Base-by-base conservation (phyloP, 2,113 vertebrate species). In the Chauna torquata region DNA sequence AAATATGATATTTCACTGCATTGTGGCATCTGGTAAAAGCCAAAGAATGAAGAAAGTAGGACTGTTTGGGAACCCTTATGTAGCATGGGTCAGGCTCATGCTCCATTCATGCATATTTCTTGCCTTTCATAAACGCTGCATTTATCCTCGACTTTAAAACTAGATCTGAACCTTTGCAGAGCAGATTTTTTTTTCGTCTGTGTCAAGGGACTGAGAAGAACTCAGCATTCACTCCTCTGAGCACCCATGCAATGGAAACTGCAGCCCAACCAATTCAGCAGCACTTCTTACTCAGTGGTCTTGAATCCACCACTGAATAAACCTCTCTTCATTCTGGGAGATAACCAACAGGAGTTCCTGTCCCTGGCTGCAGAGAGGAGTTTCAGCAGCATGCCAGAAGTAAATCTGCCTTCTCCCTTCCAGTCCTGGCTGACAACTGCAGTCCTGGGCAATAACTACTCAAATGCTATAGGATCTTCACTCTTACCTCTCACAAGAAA, bases 191-290 rank as follows among this genome's bases (percentile, higher is more conserved):
- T n/a, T n/a, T n/a, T n/a, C n/a, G n/a, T n/a, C n/a, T 62, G 24
- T 45, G 19, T 27, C 49, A 58, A 57, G 42, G 13, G 34, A 36
- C 28, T 72, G 15, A 80, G 4, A 12, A 68, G 47, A 68, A n/a
- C 10, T 18, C 5, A 12, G 27, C 5, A 19, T 12, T 55, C 19
- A 15, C 14, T 90, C 28, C 17, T 59, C 19, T 61, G 40, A 66
- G 34, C 36, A 44, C 14, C 23, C 32, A 49, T 0, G 0, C 16
- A 44, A 8, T 15, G n/a, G 9, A 17, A 19, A 13, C 34, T 23
- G 30, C 5, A 6, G 6, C 27, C 6, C 68, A 65, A 49, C 23
- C 6, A 76, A 42, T 40, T 81, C n/a, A 66, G 45, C n/a, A 72
- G 19, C 23, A 32, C 3, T 9, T 72, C 52, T 49, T n/a, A 40